Base-by-base conservation (phyloP, 2,888 invertebrate genomes). In the Sarcophaga caerulescens region DNA sequence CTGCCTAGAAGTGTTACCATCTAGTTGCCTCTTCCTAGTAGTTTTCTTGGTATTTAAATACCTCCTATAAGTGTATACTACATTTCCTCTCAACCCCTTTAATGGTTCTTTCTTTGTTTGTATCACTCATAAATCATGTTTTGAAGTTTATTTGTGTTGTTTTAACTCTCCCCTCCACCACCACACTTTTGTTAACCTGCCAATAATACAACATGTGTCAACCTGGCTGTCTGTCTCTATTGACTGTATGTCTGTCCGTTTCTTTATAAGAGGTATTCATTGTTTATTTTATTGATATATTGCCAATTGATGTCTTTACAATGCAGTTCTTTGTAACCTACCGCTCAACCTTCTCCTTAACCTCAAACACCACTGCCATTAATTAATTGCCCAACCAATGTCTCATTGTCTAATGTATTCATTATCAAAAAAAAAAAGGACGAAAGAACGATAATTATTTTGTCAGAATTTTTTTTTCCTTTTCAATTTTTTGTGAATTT, bases 271-370 rank as follows among this genome's bases (percentile, higher is more conserved):
- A 21, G 19, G 71, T 84, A 76, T 35, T 35, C 35, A 35, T 80
- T 76, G 66, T 80, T 77, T 84, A 69, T 65, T 70, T 73, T 68
- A 81, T 73, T 81, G 84, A 84, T 62, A 68, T 76, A 76, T 79
- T 71, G 76, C 60, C 76, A 80, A 68, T 76, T 68, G 71, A 84
- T 76, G 71, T 52, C 74, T 52, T 66, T 80, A 59, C 59, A 57
- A 65, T 76, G 25, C 65, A 57, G 1, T 35, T 35, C 35, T 10
- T 35, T 35, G 1, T 35, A 1, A 35, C 1, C 35, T 35, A 35
- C 35, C 35, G 8, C 2, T 0, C 35, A 35, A 10, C 35, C 8
- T 8, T 35, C 35, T 35, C 8, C 10, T 35, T 35, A 35, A 35
- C 35, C 35, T 2, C 35, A 35, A 35, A 35, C 35, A 35, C 35